Conservation (phyloP, 2,888 invertebrate genomes). For the Lithosia quadra region DNA sequence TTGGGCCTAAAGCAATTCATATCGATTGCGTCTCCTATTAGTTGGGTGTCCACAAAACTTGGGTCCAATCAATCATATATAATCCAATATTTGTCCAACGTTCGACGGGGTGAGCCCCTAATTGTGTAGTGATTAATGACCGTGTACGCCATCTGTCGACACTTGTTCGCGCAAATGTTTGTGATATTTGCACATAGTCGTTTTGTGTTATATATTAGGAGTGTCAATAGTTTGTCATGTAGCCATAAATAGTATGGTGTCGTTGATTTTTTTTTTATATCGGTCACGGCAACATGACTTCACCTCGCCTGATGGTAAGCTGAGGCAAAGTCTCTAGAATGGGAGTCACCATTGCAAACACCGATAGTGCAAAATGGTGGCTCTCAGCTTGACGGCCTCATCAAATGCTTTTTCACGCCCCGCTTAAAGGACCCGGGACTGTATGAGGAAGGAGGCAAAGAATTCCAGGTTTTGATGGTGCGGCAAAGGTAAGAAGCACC, state of each 20-base stretch:
- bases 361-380: too few species aligned
- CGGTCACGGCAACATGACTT: too few species aligned
- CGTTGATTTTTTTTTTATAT: too few species aligned
- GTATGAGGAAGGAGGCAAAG: too few species aligned
- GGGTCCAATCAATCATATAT: conserved; percentile 73
- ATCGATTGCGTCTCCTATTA: conserved; percentile 58
- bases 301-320: too few species aligned
- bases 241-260: neutral
- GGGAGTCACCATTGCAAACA: too few species aligned
- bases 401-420: too few species aligned
- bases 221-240: conserved; percentile 12
- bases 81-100: conserved; percentile 71
- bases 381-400: too few species aligned
- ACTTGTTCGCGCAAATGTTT: conserved; percentile 59
- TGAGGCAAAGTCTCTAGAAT: too few species aligned
- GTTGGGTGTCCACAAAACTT: conserved; percentile 66
- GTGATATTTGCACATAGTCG: conserved; percentile 47
- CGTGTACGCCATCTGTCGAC: conserved; percentile 49
- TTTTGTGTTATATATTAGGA: conserved; percentile 22
- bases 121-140: conserved; percentile 70
- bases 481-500: too few species aligned
- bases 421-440: too few species aligned
- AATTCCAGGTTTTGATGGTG: too few species aligned
- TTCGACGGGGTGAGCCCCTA: conserved; percentile 57
- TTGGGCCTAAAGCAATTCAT: conserved; percentile 47